Evolutionary conservation across 2,888 invertebrate genomes (phyloP), one percentile per base, ranked within the genome.

Genomic region (Troides aeacus): DNA sequence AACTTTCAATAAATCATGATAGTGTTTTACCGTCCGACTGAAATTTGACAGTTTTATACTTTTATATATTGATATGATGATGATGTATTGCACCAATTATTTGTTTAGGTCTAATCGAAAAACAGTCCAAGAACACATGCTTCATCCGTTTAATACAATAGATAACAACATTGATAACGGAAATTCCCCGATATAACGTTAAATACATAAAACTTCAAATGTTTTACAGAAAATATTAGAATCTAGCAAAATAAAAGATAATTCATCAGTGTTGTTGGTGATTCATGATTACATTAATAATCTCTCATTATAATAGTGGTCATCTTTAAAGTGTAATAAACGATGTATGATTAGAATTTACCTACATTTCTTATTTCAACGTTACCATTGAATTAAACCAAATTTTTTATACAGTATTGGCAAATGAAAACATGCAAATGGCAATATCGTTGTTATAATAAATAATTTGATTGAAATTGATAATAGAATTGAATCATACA

Each of bases 141-240:
- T 59, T 63, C 50, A 36, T 36, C 50, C 60, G 64, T 64, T 64
- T 53, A 36, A 68, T 18, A 50, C 50, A 18, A 42, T n/a, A 39
- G 68, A 68, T 68, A 68, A 60, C 42, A 53, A 50, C 15, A 46
- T 18, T 50, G 68, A 68, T 68, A 68, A 68, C 24, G 39, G 50
- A 64, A 68, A 68, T 30, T 68, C 64, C 64, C 64, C 68, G 23
- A 68, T 50, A 64, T 50, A 68, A 53, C 64, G 64, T 24, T 36
- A 60, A 50, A 36, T 50, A 63, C 53, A 3, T 58, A 23, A 46
- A 21, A 23, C 39, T 18, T n/a, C 10, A 46, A 46, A 46, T 15
- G 15, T 53, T 53, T n/a, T 6, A n/a, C n/a, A 12, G 8, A 18
- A 5, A 53, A 53, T 53, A 53, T 7, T 3, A 18, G 23, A 23